Evolutionary conservation across 2,888 invertebrate species (phyloP).

Genomic region (Orthosia incerta): DNA sequence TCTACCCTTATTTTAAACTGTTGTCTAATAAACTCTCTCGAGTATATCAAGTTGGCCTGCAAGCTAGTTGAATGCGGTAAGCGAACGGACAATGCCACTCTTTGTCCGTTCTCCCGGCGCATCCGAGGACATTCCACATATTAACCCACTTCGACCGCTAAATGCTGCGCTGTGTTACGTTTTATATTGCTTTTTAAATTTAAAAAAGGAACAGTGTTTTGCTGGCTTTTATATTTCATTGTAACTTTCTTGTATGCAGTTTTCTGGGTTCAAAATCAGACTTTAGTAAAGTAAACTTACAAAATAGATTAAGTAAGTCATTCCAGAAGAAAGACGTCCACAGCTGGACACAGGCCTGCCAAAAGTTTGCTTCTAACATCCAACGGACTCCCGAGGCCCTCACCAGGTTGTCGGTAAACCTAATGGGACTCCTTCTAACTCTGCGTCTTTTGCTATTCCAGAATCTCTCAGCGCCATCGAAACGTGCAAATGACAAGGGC

Average conservation of each 20-base stretch:
- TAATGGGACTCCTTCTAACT: no score
- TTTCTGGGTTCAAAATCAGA: no score
- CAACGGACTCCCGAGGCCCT: no score
- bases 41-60: neutral
- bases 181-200: constrained; percentile 4
- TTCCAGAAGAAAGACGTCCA: no score
- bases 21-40: neutral
- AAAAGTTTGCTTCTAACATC: no score
- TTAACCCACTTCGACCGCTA: constrained; percentile 33
- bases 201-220: neutral
- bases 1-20: neutral
- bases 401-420: no score
- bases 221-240: neutral
- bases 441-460: no score
- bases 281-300: no score
- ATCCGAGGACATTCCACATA: constrained; percentile 38
- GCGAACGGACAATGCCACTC: constrained; percentile 10
- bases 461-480: no score
- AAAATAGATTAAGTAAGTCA: no score
- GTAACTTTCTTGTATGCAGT: neutral
- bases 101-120: constrained; percentile 17
- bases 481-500: no score
- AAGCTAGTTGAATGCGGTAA: constrained; percentile 14
- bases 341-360: no score
- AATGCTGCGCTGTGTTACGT: constrained; percentile 19